Conservation (phyloP, 2,888 invertebrate genomes). For the Plagiodera versicolora region DNA sequence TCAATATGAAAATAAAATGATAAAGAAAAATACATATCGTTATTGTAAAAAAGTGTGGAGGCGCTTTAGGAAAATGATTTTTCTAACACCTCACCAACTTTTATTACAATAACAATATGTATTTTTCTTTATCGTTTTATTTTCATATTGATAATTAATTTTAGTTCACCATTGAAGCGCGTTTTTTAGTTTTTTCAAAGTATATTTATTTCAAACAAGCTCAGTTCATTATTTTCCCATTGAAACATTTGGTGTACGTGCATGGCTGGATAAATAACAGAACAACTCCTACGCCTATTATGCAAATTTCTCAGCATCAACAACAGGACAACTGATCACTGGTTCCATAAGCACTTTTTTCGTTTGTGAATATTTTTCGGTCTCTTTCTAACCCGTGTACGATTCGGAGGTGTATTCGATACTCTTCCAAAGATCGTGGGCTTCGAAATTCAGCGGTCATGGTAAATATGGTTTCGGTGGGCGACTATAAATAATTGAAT, state of each 20-base stretch:
- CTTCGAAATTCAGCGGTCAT: background rate
- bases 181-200: too few relatives aligned
- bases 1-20: too few relatives aligned
- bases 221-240: background rate
- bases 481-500: background rate
- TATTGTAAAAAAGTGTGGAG: too few relatives aligned
- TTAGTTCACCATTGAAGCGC: too few relatives aligned
- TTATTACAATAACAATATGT: too few relatives aligned
- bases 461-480: background rate
- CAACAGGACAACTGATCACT: background rate
- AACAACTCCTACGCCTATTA: background rate
- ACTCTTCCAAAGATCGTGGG: background rate
- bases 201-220: too few relatives aligned
- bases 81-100: too few relatives aligned
- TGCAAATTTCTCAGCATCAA: background rate
- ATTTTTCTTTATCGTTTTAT: too few relatives aligned
- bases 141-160: too few relatives aligned
- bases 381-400: background rate
- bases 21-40: too few relatives aligned
- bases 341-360: background rate
- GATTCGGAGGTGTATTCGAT: background rate
- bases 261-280: background rate
- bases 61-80: too few relatives aligned
- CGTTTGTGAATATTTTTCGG: background rate
- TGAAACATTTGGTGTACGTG: background rate